phyloP scores from a whole-genome alignment of 2,113 vertebrate genomes.

The Fregetta grallaria region DNA sequence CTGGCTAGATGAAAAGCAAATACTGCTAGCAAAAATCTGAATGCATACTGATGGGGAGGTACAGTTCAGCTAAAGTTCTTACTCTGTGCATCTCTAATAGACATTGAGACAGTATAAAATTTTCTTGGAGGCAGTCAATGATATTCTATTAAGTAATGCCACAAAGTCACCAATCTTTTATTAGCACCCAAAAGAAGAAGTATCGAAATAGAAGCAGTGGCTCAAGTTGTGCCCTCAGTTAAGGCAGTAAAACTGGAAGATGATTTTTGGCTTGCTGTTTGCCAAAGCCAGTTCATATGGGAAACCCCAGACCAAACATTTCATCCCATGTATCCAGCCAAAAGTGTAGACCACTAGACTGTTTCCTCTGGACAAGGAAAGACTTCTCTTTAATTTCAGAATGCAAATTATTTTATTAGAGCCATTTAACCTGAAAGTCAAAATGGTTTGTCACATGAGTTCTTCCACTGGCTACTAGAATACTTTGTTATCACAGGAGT shows the following conservation, averaged over 20 bases:
- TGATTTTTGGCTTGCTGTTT: neutral
- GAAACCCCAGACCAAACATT: neutral
- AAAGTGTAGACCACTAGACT: neutral
- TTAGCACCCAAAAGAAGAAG: neutral
- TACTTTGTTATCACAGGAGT: neutral
- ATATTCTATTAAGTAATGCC: neutral
- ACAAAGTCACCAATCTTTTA: neutral
- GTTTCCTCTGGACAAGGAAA: neutral
- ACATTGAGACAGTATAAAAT: neutral
- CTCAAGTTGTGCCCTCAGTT: neutral
- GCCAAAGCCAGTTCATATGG: neutral
- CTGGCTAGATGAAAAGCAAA: neutral
- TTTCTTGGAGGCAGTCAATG: neutral
- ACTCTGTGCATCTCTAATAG: neutral
- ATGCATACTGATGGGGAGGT: neutral
- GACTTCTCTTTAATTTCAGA: neutral
- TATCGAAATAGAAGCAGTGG: neutral
- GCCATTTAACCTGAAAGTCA: neutral
- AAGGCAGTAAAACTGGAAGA: neutral
- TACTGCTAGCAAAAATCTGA: neutral
- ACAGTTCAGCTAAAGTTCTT: neutral
- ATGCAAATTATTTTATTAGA: neutral
- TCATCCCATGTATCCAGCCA: neutral
- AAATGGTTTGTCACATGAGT: neutral
- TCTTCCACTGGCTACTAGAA: neutral